These are phyloP conservation scores for Holocentrus rufus DNA, from an alignment of 2,797 vertebrate species.

Conservation along the genomic window DNA sequence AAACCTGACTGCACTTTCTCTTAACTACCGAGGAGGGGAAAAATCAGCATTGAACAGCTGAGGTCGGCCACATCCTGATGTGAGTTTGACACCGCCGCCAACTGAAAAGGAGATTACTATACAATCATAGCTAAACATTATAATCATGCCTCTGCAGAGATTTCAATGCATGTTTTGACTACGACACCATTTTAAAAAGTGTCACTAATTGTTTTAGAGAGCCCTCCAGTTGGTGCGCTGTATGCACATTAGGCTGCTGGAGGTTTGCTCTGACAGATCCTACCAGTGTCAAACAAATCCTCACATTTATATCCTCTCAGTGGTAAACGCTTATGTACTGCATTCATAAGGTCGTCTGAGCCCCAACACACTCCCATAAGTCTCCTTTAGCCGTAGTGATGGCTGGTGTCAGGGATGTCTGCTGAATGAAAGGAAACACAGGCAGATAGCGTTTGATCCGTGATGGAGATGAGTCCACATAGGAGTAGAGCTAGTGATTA, in stretches of 20 bases:
- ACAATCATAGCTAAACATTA: slow-evolving; percentile 57
- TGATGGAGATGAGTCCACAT: slow-evolving; percentile 84
- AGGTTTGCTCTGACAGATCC: slow-evolving; percentile 72
- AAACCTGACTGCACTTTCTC: slow-evolving; percentile 78
- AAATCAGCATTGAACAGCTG: slow-evolving; percentile 69
- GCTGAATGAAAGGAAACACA: slow-evolving; percentile 80
- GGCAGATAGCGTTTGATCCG: slow-evolving; percentile 82
- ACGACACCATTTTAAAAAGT: neutral
- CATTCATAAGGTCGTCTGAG: slow-evolving; percentile 80
- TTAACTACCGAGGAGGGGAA: slow-evolving; percentile 69
- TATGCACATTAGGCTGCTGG: slow-evolving; percentile 26
- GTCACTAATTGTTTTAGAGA: slow-evolving; percentile 51
- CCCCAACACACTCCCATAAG: slow-evolving; percentile 79
- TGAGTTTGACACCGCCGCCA: slow-evolving; percentile 68
- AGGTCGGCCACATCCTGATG: slow-evolving; percentile 75
- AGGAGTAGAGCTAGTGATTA: slow-evolving; percentile 80
- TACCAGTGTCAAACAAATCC: slow-evolving; percentile 72
- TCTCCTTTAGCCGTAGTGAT: slow-evolving; percentile 82
- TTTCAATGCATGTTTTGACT: slow-evolving; percentile 26
- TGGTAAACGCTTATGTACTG: slow-evolving; percentile 77
- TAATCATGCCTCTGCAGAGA: slow-evolving; percentile 50
- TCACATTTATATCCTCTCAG: slow-evolving; percentile 74
- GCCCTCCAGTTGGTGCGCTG: slow-evolving; percentile 46
- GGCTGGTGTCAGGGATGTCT: slow-evolving; percentile 82
- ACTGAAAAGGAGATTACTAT: slow-evolving; percentile 74